A percentile compares a stretch with the other conserved stretches of the same genome.
Conservation (phyloP, 2,113 vertebrate species). For the Mastomys coucha region DNA sequence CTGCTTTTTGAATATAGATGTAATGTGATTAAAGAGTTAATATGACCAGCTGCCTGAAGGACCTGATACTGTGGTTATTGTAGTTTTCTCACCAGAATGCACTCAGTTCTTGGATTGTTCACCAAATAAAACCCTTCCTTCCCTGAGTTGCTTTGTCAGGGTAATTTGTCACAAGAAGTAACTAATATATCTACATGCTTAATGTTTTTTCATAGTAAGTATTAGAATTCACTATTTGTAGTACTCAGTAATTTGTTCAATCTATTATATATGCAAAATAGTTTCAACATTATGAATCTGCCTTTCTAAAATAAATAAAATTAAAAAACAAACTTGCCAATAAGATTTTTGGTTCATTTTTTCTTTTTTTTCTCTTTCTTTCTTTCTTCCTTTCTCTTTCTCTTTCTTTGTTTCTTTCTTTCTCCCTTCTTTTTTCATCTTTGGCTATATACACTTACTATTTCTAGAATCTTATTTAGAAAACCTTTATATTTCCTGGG, state of each 20-base stretch:
- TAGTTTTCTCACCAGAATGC: background rate
- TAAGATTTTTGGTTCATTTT: background rate
- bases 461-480: conserved; percentile 24
- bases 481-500: conserved; percentile 13
- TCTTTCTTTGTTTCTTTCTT: background rate
- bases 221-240: background rate
- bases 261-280: background rate
- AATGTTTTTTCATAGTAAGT: background rate
- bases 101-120: background rate
- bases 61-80: background rate
- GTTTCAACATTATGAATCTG: background rate
- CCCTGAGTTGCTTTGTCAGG: background rate
- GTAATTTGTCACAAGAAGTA: background rate
- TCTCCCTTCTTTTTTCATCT: background rate
- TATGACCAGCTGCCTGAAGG: background rate
- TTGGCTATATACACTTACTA: background rate
- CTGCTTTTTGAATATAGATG: background rate
- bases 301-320: background rate
- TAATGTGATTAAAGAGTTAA: background rate
- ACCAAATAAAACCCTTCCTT: background rate
- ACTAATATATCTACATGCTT: background rate
- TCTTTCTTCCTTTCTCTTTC: background rate
- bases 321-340: background rate
- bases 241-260: background rate
- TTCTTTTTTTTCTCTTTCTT: background rate